Percentiles rank a stretch among this genome's conserved stretches.
Conservation (phyloP, 2,888 invertebrate genomes). For the Acleris laterana region DNA sequence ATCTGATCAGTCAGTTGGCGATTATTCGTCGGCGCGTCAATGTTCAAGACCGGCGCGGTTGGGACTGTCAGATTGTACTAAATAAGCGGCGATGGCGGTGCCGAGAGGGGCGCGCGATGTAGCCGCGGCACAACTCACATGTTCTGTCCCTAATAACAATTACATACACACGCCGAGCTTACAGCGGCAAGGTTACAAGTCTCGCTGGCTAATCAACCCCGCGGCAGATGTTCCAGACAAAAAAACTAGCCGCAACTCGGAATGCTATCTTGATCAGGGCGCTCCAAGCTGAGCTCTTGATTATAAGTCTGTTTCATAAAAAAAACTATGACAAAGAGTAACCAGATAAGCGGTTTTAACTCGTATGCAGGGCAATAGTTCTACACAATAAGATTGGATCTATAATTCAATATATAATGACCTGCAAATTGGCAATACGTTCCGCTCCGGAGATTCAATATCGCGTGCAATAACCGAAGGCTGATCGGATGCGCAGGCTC, state of each 20-base stretch:
- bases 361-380: slow-evolving; percentile 2
- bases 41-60: slow-evolving; percentile 62
- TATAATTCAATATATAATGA: slow-evolving; percentile 57
- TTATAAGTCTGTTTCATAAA: slow-evolving; percentile 4
- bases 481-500: slow-evolving; percentile 61
- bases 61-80: slow-evolving; percentile 58
- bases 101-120: slow-evolving; percentile 64
- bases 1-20: slow-evolving; percentile 40
- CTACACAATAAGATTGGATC: slow-evolving; percentile 28
- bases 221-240: slow-evolving; percentile 56
- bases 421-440: slow-evolving; percentile 67
- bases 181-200: slow-evolving; percentile 60
- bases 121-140: slow-evolving; percentile 57
- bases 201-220: slow-evolving; percentile 58
- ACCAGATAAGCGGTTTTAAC: not conserved
- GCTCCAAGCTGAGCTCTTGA: slow-evolving; percentile 11
- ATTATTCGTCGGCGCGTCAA: slow-evolving; percentile 59
- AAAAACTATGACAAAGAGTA: not conserved
- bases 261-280: slow-evolving; percentile 48
- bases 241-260: slow-evolving; percentile 45
- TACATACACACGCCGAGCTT: slow-evolving; percentile 50
- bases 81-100: slow-evolving; percentile 59
- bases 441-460: slow-evolving; percentile 58
- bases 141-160: slow-evolving; percentile 59
- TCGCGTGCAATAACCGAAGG: slow-evolving; percentile 62